Percentiles rank a stretch among this genome's conserved stretches.
Conservation (phyloP, 2,888 invertebrate species). For the Tenthredo distinguenda region DNA sequence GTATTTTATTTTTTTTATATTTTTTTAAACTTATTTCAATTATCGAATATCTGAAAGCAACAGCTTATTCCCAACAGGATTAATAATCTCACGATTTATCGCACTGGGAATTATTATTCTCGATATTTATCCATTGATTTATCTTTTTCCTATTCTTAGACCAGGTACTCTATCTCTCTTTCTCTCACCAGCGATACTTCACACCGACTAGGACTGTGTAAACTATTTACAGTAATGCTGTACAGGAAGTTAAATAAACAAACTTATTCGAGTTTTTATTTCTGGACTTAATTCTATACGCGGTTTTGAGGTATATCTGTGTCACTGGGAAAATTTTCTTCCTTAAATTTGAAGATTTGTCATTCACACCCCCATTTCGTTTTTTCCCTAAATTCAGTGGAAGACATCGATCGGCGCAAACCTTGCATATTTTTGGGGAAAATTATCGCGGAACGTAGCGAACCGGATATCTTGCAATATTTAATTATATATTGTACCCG, state of each 20-base stretch:
- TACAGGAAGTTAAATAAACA: constrained; percentile 24
- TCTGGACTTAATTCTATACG: constrained; percentile 2
- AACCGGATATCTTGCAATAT: too few species aligned
- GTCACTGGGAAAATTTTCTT: background rate
- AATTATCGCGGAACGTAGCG: too few species aligned
- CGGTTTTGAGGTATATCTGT: background rate
- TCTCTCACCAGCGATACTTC: background rate
- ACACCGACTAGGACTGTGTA: background rate
- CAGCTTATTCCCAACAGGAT: too few species aligned
- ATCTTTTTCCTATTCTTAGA: background rate
- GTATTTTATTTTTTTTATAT: background rate
- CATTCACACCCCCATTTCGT: too few species aligned
- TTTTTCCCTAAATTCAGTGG: too few species aligned
- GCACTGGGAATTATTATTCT: too few species aligned
- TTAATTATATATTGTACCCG: too few species aligned
- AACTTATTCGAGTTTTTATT: constrained; percentile 1
- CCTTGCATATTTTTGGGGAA: too few species aligned
- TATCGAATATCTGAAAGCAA: background rate
- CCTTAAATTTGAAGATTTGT: too few species aligned
- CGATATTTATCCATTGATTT: background rate
- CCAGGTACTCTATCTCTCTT: background rate
- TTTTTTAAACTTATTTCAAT: background rate
- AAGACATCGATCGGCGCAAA: too few species aligned
- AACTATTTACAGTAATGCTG: constrained; percentile 19
- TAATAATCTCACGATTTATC: too few species aligned